phyloP scores from a whole-genome alignment of 2,888 invertebrate genomes.

The Tetramorium bicarinatum region DNA sequence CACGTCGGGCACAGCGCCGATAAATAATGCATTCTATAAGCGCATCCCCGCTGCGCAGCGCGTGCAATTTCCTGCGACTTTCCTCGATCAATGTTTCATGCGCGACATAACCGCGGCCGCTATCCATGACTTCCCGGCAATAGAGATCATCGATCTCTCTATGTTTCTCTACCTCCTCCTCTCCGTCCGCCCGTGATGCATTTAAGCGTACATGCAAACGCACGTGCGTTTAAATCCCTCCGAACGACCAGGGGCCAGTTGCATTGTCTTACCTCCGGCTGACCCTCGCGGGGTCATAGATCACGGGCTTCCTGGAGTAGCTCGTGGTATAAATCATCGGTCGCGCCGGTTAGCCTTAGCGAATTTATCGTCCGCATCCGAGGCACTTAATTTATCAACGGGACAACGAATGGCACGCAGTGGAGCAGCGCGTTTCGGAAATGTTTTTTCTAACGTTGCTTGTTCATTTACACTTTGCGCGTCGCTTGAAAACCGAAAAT shows the following conservation, averaged over 20 bases:
- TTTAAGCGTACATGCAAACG: constrained; percentile 70
- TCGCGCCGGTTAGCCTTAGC: constrained; percentile 76
- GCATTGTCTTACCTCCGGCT: constrained; percentile 80
- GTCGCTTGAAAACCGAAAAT: background rate
- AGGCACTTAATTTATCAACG: constrained; percentile 81
- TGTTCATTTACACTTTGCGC: constrained; percentile 6
- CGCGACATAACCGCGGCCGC: constrained; percentile 48
- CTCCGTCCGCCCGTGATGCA: constrained; percentile 55
- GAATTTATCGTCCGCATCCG: constrained; percentile 80
- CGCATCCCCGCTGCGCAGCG: constrained; percentile 52
- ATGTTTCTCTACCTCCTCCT: background rate
- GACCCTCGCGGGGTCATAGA: constrained; percentile 78
- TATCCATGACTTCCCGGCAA: constrained; percentile 55
- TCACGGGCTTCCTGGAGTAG: constrained; percentile 78
- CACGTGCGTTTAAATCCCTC: constrained; percentile 65
- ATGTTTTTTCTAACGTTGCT: no score
- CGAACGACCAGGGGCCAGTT: constrained; percentile 40
- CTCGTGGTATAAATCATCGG: constrained; percentile 81
- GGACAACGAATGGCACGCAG: constrained; percentile 71
- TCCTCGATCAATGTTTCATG: constrained; percentile 67
- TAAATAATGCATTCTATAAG: constrained; percentile 56
- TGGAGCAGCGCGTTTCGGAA: constrained; percentile 59
- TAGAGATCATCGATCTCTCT: constrained; percentile 63
- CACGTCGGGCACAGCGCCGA: constrained; percentile 37
- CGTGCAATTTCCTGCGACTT: constrained; percentile 48